Evolutionary conservation across 2,797 vertebrate genomes (phyloP).

Genomic region (Coranthus polyacanthus): DNA sequence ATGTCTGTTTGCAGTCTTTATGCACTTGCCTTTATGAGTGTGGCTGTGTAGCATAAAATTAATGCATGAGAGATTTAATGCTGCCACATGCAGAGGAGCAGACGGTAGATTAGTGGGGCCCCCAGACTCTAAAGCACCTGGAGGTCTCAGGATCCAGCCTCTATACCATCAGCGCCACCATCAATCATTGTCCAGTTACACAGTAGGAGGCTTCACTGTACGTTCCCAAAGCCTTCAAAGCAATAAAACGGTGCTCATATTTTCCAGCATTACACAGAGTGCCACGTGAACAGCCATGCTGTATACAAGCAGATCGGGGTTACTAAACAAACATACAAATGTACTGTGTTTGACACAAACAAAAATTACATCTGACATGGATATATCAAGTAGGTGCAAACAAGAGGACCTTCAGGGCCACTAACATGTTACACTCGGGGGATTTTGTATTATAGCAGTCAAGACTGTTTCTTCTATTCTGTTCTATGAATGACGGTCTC

Average conservation of each 20-base stretch:
- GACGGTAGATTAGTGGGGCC: slow-evolving; percentile 51
- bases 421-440: slow-evolving; percentile 10
- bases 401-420: slow-evolving; percentile 21
- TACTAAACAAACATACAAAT: slow-evolving; percentile 19
- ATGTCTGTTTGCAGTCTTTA: slow-evolving; percentile 28
- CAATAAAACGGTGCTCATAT: slow-evolving; percentile 50
- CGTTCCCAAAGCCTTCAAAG: slow-evolving; percentile 48
- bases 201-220: slow-evolving; percentile 42
- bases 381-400: slow-evolving; percentile 28
- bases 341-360: slow-evolving; percentile 11
- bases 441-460: slow-evolving; percentile 15
- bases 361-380: slow-evolving; percentile 12
- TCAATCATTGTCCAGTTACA: slow-evolving; percentile 69
- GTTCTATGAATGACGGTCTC: not conserved
- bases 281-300: slow-evolving; percentile 24
- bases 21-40: slow-evolving; percentile 18
- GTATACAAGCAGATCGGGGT: slow-evolving; percentile 13
- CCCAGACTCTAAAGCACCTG: slow-evolving; percentile 47
- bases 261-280: slow-evolving; percentile 44
- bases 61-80: slow-evolving; percentile 49
- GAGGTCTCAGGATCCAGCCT: slow-evolving; percentile 45
- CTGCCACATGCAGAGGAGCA: slow-evolving; percentile 42
- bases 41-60: slow-evolving; percentile 17
- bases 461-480: slow-evolving; percentile 13
- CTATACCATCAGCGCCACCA: slow-evolving; percentile 60